Conservation (phyloP, 1,140 invertebrate species). For the Leucophenga varia region DNA sequence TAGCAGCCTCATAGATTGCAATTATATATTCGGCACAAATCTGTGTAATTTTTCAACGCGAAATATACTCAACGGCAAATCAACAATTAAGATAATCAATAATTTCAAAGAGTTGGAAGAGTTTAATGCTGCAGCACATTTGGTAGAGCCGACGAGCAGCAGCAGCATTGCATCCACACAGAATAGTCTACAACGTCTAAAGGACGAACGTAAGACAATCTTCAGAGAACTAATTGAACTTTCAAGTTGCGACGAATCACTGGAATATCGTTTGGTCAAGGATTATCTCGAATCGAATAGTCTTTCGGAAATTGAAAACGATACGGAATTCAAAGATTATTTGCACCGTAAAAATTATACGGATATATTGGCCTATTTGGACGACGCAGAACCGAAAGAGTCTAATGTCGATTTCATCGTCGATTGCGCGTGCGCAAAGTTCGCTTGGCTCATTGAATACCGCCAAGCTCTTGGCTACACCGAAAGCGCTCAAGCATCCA, state of each 20-base stretch:
- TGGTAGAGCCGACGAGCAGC: background rate
- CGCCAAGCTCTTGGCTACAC: conserved; percentile 29
- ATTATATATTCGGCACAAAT: conserved; percentile 41
- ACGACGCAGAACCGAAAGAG: conserved; percentile 32
- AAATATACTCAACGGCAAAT: conserved; percentile 39
- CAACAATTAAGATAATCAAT: conserved; percentile 36
- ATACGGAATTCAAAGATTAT: conserved; percentile 43
- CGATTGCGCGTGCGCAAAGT: conserved; percentile 34
- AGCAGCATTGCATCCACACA: background rate
- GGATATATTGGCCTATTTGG: conserved; percentile 41
- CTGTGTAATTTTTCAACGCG: conserved; percentile 36
- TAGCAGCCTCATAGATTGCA: conserved; percentile 12
- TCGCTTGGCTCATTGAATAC: conserved; percentile 34
- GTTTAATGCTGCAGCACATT: background rate
- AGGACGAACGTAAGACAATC: conserved; percentile 38
- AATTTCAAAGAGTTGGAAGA: conserved; percentile 32
- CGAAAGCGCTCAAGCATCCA: conserved; percentile 25
- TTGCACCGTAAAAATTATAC: conserved; percentile 43
- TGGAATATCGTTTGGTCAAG: conserved; percentile 41
- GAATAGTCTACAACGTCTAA: conserved; percentile 34
- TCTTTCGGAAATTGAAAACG: conserved; percentile 46
- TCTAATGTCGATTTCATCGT: conserved; percentile 33
- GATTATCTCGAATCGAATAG: conserved; percentile 46
- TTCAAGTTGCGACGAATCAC: conserved; percentile 41
- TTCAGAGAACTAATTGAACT: conserved; percentile 44